These are phyloP conservation scores for Streptopelia turtur DNA, from an alignment of 2,797 vertebrate genomes.

Conservation along the genomic window DNA sequence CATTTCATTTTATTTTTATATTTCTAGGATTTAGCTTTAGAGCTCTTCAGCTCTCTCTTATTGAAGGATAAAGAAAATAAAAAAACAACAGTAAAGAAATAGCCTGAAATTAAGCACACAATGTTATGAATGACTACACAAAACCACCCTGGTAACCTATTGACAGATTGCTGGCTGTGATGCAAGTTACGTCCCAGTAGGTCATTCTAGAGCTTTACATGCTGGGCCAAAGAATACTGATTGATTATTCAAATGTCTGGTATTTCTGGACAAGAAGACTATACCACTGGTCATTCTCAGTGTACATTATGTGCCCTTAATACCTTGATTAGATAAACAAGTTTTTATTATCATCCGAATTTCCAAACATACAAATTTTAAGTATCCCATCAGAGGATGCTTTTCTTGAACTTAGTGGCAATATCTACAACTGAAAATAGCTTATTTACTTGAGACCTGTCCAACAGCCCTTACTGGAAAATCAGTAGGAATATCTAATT, in stretches of 20 bases:
- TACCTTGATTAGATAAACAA: not conserved
- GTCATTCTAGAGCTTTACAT: not conserved
- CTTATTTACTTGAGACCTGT: not conserved
- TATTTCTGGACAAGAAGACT: not conserved
- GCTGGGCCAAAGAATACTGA: not conserved
- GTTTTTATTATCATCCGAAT: not conserved
- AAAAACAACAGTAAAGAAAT: not conserved
- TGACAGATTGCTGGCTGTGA: not conserved
- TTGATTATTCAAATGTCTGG: not conserved
- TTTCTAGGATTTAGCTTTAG: not conserved
- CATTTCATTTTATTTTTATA: not conserved
- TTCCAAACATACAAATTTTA: not conserved
- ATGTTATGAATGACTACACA: not conserved
- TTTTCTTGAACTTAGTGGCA: not conserved
- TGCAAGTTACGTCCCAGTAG: not conserved
- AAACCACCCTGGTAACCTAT: not conserved
- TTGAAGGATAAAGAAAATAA: not conserved
- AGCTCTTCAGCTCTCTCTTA: not conserved
- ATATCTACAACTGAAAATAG: not conserved
- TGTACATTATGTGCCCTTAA: not conserved
- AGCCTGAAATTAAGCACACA: not conserved
- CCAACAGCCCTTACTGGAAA: not conserved
- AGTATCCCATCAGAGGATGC: not conserved
- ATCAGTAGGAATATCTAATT: not conserved
- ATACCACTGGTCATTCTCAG: not conserved